phyloP scores from a whole-genome alignment of 2,888 invertebrate genomes.

The Micropterix aruncella region DNA sequence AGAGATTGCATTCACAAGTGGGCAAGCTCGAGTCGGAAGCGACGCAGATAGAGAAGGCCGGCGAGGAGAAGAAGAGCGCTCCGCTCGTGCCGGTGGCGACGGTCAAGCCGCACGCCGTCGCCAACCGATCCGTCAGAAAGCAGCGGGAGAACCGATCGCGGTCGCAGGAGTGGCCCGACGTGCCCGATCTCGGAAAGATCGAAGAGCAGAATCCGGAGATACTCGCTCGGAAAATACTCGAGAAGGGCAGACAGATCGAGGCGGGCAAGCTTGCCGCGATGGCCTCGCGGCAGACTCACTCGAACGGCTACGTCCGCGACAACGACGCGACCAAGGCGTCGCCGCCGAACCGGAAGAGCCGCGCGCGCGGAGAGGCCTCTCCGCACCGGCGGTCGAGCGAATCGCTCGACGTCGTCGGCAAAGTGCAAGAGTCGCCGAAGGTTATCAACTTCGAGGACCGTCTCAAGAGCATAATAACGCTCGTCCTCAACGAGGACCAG shows the following conservation, averaged over 20 bases:
- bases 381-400: slow-evolving; percentile 18
- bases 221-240: slow-evolving; percentile 77
- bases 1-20: slow-evolving; percentile 69
- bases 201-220: slow-evolving; percentile 87
- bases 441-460: slow-evolving; percentile 83
- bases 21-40: slow-evolving; percentile 70
- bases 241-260: slow-evolving; percentile 81
- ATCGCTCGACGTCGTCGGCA: slow-evolving; percentile 29
- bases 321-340: slow-evolving; percentile 13
- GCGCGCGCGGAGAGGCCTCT: slow-evolving; percentile 11
- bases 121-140: slow-evolving; percentile 40
- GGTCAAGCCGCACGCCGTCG: slow-evolving; percentile 29
- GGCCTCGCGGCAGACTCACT: slow-evolving; percentile 24
- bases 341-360: slow-evolving; percentile 8
- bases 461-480: slow-evolving; percentile 74
- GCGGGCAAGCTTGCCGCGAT: slow-evolving; percentile 49
- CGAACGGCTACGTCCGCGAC: slow-evolving; percentile 28
- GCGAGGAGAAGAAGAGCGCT: slow-evolving; percentile 45
- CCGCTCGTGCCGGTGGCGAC: slow-evolving; percentile 28
- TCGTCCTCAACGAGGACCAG: slow-evolving; percentile 76
- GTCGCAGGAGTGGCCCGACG: slow-evolving; percentile 85
- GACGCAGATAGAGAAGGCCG: slow-evolving; percentile 54
- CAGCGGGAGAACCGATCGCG: slow-evolving; percentile 60
- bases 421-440: slow-evolving; percentile 66
- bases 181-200: slow-evolving; percentile 80